Percentiles rank a stretch among this genome's conserved stretches.
Conservation (phyloP, 2,113 vertebrate species). For the Ancistrus triradiatus region DNA sequence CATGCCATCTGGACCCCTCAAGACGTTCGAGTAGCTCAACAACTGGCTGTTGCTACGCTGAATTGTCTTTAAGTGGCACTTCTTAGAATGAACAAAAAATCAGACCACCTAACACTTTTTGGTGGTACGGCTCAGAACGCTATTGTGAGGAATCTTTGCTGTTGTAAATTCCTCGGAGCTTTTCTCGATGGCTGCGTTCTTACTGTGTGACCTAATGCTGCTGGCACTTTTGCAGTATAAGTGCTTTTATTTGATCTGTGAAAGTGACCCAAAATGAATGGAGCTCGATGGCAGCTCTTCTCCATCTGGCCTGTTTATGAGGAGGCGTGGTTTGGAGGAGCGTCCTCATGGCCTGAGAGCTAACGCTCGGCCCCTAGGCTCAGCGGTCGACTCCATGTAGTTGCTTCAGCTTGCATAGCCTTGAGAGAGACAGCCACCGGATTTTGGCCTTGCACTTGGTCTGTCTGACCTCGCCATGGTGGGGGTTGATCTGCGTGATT, state of each 20-base stretch:
- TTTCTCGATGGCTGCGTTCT: conserved; percentile 9
- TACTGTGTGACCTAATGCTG: neutral
- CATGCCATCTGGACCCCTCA: conserved; percentile 8
- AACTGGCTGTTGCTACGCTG: conserved; percentile 9
- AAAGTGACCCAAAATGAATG: conserved; percentile 18
- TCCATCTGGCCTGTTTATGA: conserved; percentile 20
- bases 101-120: neutral
- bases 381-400: conserved; percentile 33
- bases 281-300: conserved; percentile 6
- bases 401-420: conserved; percentile 40
- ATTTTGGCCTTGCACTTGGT: conserved; percentile 43
- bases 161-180: neutral
- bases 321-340: conserved; percentile 8
- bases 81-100: neutral
- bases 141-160: no score
- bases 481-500: no score
- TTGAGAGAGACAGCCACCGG: conserved; percentile 45
- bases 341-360: neutral
- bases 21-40: no score
- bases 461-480: no score
- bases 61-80: conserved; percentile 20
- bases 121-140: no score
- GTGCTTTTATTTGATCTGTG: conserved; percentile 9
- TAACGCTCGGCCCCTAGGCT: neutral
- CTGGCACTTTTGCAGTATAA: neutral